Evolutionary conservation across 2,113 vertebrate species (phyloP).

Genomic region (rat (Rattus norvegicus)): GRCr8 NC_086022.1:7803501-7804000

Average conservation of each 20-base stretch:
- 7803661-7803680: not conserved
- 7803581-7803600: not conserved
- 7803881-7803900: not conserved
- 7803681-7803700: not conserved
- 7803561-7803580: not conserved
- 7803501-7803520: not conserved
- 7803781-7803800: not conserved
- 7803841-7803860: not conserved
- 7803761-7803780: not conserved
- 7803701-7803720: not conserved
- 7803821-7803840: not conserved
- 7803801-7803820: not conserved
- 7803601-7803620: not conserved
- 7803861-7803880: not conserved
- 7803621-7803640: not conserved
- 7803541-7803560: not conserved
- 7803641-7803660: not conserved
- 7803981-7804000: constrained; percentile 95
- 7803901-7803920: not conserved
- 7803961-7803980: constrained; percentile 87
- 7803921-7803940: not conserved
- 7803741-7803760: not conserved
- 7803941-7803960: constrained; percentile 66
- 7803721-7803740: not conserved
- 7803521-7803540: not conserved